phyloP scores from a whole-genome alignment of 1,140 invertebrate genomes.

The Helicoverpa armigera region DNA sequence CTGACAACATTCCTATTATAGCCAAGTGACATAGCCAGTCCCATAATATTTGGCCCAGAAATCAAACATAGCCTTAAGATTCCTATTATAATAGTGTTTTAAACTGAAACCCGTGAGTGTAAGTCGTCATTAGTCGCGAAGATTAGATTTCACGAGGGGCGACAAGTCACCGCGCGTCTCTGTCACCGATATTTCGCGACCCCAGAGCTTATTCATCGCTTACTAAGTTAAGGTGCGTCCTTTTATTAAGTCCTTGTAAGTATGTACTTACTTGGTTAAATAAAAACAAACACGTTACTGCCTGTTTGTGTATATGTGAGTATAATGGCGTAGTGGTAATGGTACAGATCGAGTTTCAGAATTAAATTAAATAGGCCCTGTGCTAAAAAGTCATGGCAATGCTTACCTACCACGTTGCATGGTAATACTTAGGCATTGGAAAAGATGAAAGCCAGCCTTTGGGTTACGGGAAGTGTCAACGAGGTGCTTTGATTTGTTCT shows the following conservation, averaged over 20 bases:
- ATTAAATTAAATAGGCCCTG: background rate
- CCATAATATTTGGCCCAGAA: too few relatives aligned
- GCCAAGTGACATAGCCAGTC: too few relatives aligned
- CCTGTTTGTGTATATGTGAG: too few relatives aligned
- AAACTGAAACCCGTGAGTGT: background rate
- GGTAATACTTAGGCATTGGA: background rate
- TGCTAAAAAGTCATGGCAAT: background rate
- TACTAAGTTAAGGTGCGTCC: constrained; percentile 28
- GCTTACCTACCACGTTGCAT: background rate
- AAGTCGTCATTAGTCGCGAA: constrained; percentile 55
- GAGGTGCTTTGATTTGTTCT: too few relatives aligned
- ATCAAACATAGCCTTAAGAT: too few relatives aligned
- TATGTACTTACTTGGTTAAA: background rate
- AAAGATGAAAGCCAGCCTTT: too few relatives aligned
- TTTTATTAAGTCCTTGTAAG: background rate
- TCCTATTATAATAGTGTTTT: too few relatives aligned
- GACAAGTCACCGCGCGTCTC: constrained; percentile 59
- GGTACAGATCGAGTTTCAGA: too few relatives aligned
- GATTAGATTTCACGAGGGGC: constrained; percentile 70
- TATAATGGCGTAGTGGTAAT: too few relatives aligned
- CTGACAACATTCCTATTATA: too few relatives aligned
- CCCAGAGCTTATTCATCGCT: background rate
- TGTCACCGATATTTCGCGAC: constrained; percentile 64
- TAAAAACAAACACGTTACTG: too few relatives aligned
- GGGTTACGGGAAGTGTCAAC: too few relatives aligned